Evolutionary conservation across 2,888 invertebrate species (phyloP).

Genomic region (Oscheius sp.): DNA sequence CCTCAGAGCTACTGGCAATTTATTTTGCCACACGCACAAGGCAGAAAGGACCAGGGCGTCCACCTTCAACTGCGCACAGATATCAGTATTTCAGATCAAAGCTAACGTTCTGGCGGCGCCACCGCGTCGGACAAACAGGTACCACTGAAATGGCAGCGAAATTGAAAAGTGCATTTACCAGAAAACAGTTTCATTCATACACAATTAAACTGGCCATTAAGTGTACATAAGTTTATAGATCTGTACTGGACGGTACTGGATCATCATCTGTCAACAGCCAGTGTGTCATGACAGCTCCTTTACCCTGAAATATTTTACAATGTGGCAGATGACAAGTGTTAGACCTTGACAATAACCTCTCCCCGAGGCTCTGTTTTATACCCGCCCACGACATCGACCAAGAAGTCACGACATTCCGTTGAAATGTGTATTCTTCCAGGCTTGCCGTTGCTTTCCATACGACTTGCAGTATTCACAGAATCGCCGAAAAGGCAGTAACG

Average conservation of each 20-base stretch:
- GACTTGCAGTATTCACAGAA: constrained; percentile 67
- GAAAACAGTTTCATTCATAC: too few relatives aligned
- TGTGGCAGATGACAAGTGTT: constrained; percentile 2
- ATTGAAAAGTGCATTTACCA: constrained; percentile 1
- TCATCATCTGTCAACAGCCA: constrained; percentile 58
- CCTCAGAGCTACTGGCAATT: constrained; percentile 7
- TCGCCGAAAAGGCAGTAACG: constrained; percentile 71
- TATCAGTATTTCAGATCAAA: constrained; percentile 21
- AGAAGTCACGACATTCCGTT: constrained; percentile 61
- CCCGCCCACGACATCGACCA: constrained; percentile 67
- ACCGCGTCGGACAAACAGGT: constrained; percentile 20
- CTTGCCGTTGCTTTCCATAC: constrained; percentile 71
- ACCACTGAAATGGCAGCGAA: constrained; percentile 1
- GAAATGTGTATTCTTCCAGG: constrained; percentile 71
- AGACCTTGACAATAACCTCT: constrained; percentile 68
- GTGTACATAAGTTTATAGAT: not conserved
- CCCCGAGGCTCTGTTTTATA: constrained; percentile 68
- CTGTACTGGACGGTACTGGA: not conserved
- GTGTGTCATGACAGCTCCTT: constrained; percentile 57
- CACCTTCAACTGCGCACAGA: constrained; percentile 6
- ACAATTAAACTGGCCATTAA: not conserved
- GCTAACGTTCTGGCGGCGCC: not conserved
- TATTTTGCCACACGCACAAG: not conserved
- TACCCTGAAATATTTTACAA: constrained; percentile 50
- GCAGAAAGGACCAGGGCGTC: constrained; percentile 7